Conservation (phyloP, 2,888 invertebrate species). For the Acanthococcus lagerstroemiae region DNA sequence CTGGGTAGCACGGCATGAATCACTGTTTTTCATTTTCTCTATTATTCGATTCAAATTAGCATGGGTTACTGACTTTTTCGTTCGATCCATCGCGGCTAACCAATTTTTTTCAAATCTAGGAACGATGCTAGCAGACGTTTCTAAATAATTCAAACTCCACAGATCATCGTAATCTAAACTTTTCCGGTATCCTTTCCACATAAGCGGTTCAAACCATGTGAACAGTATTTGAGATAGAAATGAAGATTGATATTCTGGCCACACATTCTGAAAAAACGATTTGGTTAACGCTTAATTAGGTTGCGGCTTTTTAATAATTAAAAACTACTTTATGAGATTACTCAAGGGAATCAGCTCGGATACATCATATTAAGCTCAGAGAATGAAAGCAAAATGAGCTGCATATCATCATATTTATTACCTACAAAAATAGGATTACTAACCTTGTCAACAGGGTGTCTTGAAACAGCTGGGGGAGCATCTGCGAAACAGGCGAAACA, state of each 20-base stretch:
- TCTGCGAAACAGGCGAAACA: slow-evolving; percentile 78
- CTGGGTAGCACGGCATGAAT: too few relatives aligned
- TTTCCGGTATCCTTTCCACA: slow-evolving; percentile 72
- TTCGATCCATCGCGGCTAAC: slow-evolving; percentile 48
- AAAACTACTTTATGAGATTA: too few relatives aligned
- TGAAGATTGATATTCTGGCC: slow-evolving; percentile 75
- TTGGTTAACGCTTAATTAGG: too few relatives aligned
- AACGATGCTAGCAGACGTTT: slow-evolving; percentile 67
- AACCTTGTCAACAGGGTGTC: slow-evolving; percentile 60
- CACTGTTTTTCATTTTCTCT: too few relatives aligned
- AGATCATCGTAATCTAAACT: slow-evolving; percentile 72
- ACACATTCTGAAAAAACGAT: slow-evolving; percentile 59
- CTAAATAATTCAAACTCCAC: slow-evolving; percentile 80
- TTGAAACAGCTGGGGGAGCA: slow-evolving; percentile 54
- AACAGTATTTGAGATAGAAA: slow-evolving; percentile 78
- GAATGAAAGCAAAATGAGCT: not conserved
- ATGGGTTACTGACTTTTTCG: slow-evolving; percentile 8
- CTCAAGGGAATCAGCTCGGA: too few relatives aligned
- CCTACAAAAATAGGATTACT: slow-evolving; percentile 37
- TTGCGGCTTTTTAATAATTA: too few relatives aligned
- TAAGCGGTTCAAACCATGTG: slow-evolving; percentile 81
- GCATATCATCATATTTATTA: slow-evolving; percentile 35
- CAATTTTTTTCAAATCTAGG: slow-evolving; percentile 75
- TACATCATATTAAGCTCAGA: too few relatives aligned
- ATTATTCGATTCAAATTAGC: too few relatives aligned